Base-by-base conservation (phyloP, 2,888 invertebrate species). In the Ectropis crepuscularia region DNA sequence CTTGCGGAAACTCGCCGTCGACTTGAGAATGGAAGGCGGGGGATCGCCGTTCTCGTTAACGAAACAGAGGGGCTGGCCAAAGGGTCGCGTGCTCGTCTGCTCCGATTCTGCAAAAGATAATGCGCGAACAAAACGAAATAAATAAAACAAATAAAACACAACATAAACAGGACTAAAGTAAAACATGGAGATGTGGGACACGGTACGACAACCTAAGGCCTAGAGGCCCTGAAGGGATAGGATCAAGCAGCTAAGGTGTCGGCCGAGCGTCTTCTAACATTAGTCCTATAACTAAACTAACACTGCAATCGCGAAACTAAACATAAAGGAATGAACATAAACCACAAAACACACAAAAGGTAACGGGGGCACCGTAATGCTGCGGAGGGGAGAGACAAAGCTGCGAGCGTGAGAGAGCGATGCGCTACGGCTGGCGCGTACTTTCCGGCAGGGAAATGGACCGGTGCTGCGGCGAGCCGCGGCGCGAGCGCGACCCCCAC, bases 391-490 rank as follows among this genome's bases (percentile, higher is more conserved):
- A 91, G 89, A 90, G 87, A 87, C 77, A 92, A 92, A 91, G 92
- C 87, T 81, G 89, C 89, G 88, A 82, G 84, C 86, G 83, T 83
- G 81, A 88, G 83, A 87, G 85, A 87, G 85, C 86, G 82, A 80
- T 87, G 87, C 85, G 85, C 89, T 89, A 89, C 84, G 81, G 80
- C 83, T 81, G 86, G 87, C 88, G 88, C 95, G 94, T 96, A 96
- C 96, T 96, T 96, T 96, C 96, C 87, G 96, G 96, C 91, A 96
- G 95, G 88, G 96, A 96, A 94, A 96, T 96, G 94, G 96, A 96
- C 87, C 96, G 96, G 93, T 96, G 95, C 90, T 96, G 95, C 79
- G 95, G 95, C 78, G 95, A 95, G 84, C 95, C 94, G 83, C 94
- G 94, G 83, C 94, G 93, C 70, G 92, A 90, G 81, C 95, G 95